Evolutionary conservation across 2,888 invertebrate genomes (phyloP), one percentile per base, ranked within the genome.

Genomic region (Diarsia brunnea): DNA sequence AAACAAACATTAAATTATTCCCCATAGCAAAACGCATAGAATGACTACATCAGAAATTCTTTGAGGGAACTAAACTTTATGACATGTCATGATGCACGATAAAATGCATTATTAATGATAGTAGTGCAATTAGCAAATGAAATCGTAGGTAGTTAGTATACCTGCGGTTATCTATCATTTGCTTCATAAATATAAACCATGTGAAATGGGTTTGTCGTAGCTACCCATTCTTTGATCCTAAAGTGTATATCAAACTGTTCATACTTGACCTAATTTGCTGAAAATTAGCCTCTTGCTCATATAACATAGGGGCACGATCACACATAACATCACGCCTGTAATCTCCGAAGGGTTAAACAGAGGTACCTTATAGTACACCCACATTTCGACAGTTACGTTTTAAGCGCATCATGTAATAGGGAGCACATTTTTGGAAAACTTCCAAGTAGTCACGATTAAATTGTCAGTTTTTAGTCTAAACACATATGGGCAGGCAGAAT

Each of bases 1-100:
- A 70, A 58, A 64, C 43, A 77, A 79, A 64, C 43, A 60, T 21
- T n/a, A n/a, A n/a, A n/a, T n/a, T 31, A 14, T 47, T 0, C 21
- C 24, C 5, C 3, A 31, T 60, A 3, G 24, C 53, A 64, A 5
- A 12, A 24, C 45, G 5, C 7, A 24, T 49, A 38, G 24, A 78
- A 61, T 58, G 49, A 51, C 47, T 47, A 5, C 11, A 69, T 0
- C 27, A 70, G 16, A 55, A 55, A 58, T 49, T 64, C 4, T 12
- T 43, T 49, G n/a, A 21, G 16, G 11, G 31, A 31, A 31, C 43
- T 45, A n/a, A 31, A 31, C 43, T 45, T 45, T n/a, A 27, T 60
- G 43, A 10, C 51, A 49, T 61, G 43, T 16, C 43, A 8, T 19
- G 4, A 24, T 58, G 24, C 19, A 12, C 8, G 12, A n/a, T 53